Conservation (phyloP, 2,888 invertebrate species). For the Eustalomyia histrio region DNA sequence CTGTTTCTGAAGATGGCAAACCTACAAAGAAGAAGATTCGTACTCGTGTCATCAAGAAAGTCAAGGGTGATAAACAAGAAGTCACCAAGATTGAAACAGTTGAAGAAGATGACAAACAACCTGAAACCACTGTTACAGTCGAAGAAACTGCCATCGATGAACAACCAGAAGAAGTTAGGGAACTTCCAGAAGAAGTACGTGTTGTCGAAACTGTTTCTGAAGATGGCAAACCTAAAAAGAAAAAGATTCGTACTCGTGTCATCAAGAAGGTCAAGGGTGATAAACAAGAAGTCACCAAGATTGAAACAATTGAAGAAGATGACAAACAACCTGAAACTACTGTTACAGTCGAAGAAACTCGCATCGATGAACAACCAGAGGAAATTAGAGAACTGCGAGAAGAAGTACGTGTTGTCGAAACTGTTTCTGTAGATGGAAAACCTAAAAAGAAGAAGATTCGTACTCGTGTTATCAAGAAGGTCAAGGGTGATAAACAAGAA, state of each 20-base stretch:
- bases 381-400: constrained; percentile 9
- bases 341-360: neutral
- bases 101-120: constrained; percentile 20
- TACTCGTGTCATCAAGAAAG: constrained; percentile 28
- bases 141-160: constrained; percentile 6
- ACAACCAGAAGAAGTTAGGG: constrained; percentile 1
- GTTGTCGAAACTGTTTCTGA: constrained; percentile 10
- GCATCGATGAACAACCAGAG: neutral
- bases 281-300: constrained; percentile 31
- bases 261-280: constrained; percentile 29
- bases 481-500: constrained; percentile 30
- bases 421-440: constrained; percentile 21
- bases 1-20: constrained; percentile 26
- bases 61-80: constrained; percentile 32
- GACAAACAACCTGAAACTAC: neutral
- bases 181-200: constrained; percentile 16
- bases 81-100: constrained; percentile 37
- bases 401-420: neutral
- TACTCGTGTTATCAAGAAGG: constrained; percentile 26
- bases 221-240: constrained; percentile 24
- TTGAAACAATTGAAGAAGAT: constrained; percentile 16
- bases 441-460: constrained; percentile 31
- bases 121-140: constrained; percentile 8
- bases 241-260: constrained; percentile 19
- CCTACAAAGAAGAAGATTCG: constrained; percentile 34